phyloP scores from a whole-genome alignment of 1,140 invertebrate genomes.

The Geopemphigus sp. region DNA sequence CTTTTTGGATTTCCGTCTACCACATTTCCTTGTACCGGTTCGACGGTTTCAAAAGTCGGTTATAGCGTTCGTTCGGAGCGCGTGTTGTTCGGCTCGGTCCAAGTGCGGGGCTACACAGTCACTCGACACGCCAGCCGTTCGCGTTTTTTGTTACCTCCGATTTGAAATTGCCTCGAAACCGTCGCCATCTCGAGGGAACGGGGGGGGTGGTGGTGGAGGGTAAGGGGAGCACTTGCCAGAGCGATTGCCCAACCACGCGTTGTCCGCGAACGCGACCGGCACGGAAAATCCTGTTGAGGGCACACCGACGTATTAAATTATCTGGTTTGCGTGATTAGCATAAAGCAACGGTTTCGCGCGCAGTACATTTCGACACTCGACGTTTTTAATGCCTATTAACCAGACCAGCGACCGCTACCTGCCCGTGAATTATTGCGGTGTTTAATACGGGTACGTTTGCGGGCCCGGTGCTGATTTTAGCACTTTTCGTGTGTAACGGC shows the following conservation, averaged over 20 bases:
- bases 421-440: conserved; percentile 32
- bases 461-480: conserved; percentile 31
- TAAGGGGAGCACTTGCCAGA: too few species aligned
- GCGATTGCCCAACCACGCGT: too few species aligned
- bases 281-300: conserved; percentile 8
- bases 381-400: conserved; percentile 37
- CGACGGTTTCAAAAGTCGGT: too few species aligned
- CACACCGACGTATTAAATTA: conserved; percentile 27
- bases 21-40: too few species aligned
- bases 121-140: neutral
- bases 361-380: conserved; percentile 21
- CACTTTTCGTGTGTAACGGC: conserved; percentile 34
- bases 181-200: too few species aligned
- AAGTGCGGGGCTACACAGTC: too few species aligned
- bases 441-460: conserved; percentile 27
- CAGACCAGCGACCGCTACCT: neutral
- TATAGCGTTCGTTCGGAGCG: too few species aligned
- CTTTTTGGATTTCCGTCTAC: too few species aligned
- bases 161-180: neutral
- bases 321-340: conserved; percentile 29
- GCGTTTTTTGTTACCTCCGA: neutral
- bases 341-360: conserved; percentile 12
- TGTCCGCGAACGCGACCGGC: neutral
- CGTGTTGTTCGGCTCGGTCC: too few species aligned
- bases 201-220: too few species aligned